phyloP scores from a whole-genome alignment of 2,113 vertebrate species.

The Puntigrus tetrazona region DNA sequence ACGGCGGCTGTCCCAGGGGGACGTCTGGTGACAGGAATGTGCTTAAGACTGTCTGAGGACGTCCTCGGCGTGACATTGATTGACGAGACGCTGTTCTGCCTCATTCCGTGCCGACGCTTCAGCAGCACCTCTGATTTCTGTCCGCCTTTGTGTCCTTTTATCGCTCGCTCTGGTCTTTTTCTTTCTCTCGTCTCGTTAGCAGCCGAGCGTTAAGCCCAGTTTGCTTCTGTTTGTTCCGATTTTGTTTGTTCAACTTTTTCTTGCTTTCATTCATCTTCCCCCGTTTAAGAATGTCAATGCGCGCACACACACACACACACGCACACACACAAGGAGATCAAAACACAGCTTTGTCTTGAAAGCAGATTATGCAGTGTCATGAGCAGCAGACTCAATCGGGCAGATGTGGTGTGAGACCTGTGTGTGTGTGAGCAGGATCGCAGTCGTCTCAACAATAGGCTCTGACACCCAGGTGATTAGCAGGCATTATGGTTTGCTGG shows the following conservation, averaged over 20 bases:
- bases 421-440: conserved; percentile 16
- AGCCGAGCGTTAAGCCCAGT: not conserved
- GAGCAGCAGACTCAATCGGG: conserved; percentile 53
- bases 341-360: not conserved
- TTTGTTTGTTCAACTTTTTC: not conserved
- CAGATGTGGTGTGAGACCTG: conserved; percentile 40
- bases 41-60: conserved; percentile 37
- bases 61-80: conserved; percentile 38
- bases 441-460: conserved; percentile 56
- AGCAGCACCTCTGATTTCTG: conserved; percentile 4
- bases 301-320: not conserved
- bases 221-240: not conserved
- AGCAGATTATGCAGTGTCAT: conserved; percentile 52
- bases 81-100: conserved; percentile 38
- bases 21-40: conserved; percentile 48
- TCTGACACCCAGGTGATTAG: conserved; percentile 64
- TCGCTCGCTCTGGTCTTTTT: conserved; percentile 24
- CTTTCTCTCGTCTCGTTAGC: not conserved
- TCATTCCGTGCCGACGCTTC: conserved; percentile 21
- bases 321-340: conserved; percentile 56
- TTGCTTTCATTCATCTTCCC: conserved; percentile 7
- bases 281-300: not conserved
- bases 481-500: conserved; percentile 57
- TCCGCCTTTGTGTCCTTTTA: not conserved
- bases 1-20: conserved; percentile 32